phyloP scores from a whole-genome alignment of 2,113 vertebrate species.

The Dermatemys mawii region DNA sequence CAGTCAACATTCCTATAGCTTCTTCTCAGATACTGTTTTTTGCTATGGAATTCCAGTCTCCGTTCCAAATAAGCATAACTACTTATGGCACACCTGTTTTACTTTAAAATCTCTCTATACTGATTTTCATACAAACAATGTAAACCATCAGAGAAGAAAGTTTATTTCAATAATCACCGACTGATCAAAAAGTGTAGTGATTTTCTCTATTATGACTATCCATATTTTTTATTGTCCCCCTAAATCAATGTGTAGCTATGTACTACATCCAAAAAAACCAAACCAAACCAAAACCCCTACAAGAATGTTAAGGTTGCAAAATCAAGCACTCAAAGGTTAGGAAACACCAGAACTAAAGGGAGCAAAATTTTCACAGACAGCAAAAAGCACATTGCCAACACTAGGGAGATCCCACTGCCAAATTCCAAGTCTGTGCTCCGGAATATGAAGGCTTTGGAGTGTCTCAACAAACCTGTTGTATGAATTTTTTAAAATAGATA shows the following conservation, averaged over 20 bases:
- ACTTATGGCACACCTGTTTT: background rate
- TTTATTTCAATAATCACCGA: background rate
- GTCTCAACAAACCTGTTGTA: background rate
- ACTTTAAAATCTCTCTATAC: background rate
- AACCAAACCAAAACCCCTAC: background rate
- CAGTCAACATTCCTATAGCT: background rate
- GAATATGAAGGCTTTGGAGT: background rate
- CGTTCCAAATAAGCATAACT: background rate
- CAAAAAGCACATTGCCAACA: background rate
- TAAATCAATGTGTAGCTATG: background rate
- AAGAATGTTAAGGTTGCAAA: background rate
- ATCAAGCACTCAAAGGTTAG: background rate
- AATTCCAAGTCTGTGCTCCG: background rate
- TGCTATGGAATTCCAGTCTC: background rate
- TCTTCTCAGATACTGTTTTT: background rate
- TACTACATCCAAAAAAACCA: background rate
- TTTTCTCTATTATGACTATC: background rate
- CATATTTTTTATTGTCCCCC: background rate
- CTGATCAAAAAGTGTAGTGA: background rate
- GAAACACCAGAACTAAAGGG: background rate
- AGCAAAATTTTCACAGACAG: background rate
- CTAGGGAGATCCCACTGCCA: background rate
- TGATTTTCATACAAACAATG: background rate
- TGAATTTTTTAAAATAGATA: background rate
- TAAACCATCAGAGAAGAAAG: background rate